Percentiles rank a stretch among this genome's conserved stretches.
These are phyloP conservation scores for Sapayoa aenigma DNA, from an alignment of 2,113 vertebrate genomes.

Conservation along the genomic window DNA sequence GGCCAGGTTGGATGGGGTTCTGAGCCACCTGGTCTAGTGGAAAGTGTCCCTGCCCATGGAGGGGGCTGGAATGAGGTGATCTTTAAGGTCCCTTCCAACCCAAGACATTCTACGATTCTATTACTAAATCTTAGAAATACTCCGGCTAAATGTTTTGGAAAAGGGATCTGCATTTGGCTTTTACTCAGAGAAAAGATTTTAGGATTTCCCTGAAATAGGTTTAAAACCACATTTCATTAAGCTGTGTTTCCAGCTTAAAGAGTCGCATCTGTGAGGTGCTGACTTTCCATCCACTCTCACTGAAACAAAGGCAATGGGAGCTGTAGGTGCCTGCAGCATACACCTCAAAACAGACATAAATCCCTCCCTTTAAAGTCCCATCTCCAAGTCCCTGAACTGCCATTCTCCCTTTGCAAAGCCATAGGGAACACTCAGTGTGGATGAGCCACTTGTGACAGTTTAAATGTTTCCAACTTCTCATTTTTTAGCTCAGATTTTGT, in stretches of 20 bases:
- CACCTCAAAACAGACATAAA: not conserved
- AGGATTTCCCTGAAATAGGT: not conserved
- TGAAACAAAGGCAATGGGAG: not conserved
- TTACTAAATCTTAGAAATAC: not conserved
- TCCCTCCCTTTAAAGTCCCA: fast-evolving
- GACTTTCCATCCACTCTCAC: not conserved
- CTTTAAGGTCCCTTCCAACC: not conserved
- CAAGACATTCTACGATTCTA: not conserved
- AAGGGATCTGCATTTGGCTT: not conserved
- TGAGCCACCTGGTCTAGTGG: not conserved
- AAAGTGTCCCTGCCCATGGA: fast-evolving
- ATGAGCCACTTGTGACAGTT: not conserved
- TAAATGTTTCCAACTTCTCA: not conserved
- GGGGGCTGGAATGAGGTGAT: fast-evolving
- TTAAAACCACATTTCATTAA: not conserved
- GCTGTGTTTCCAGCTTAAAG: not conserved
- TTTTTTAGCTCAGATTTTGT: not conserved
- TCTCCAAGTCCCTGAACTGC: not conserved
- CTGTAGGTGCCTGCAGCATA: not conserved
- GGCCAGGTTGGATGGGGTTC: not conserved
- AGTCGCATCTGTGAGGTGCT: not conserved
- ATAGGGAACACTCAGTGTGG: not conserved
- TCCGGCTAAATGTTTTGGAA: not conserved
- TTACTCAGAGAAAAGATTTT: not conserved
- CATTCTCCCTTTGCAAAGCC: not conserved